Evolutionary conservation across 2,797 vertebrate species (phyloP), one percentile per base, ranked within the genome.

Genomic region (Danio albolineatus): DNA sequence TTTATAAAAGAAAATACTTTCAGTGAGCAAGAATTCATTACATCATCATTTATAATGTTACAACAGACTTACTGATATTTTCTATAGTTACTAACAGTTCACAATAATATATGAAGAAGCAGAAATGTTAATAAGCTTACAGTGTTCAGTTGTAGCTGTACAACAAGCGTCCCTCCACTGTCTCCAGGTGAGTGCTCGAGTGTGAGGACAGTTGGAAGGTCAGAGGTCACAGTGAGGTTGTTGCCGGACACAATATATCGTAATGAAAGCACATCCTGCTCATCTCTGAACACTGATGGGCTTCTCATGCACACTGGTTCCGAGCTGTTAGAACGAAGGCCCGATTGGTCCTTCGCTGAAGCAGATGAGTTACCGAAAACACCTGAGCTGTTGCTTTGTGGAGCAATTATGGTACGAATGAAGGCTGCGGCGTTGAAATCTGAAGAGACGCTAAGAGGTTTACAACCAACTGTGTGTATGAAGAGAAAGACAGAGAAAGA

Each of bases 91-190:
- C 28, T 28, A 28, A 28, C 28, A 28, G 28, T 28, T 28, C 28
- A 28, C 28, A 28, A 28, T 28, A 28, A 28, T 28, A 28, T 28
- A 28, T 28, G 28, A 28, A 28, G 28, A 28, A 28, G 28, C 28
- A 28, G 28, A 28, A 28, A 28, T 28, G 28, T 28, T 28, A 28
- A 1, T 28, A 28, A 4, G 51, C 84, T 89, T 81, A 94, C 93
- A 17, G 85, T 86, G 82, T 98, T 98, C 10, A 97, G 90, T 17
- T 86, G 86, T 69, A 99, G 92, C 73, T 86, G 91, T 61, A 98
- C 76, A 62, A 94, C 94, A 10, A 99, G 93, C 2, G 94, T 94
- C 0, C 97, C 97, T 0, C 98, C 98, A 0, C 93, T 97, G 89
- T 96, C 93, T 82, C 88, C 88, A 51, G 92, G 90, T 0, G 92